phyloP scores from a whole-genome alignment of 2,113 vertebrate genomes.

The Chaetura pelagica region DNA sequence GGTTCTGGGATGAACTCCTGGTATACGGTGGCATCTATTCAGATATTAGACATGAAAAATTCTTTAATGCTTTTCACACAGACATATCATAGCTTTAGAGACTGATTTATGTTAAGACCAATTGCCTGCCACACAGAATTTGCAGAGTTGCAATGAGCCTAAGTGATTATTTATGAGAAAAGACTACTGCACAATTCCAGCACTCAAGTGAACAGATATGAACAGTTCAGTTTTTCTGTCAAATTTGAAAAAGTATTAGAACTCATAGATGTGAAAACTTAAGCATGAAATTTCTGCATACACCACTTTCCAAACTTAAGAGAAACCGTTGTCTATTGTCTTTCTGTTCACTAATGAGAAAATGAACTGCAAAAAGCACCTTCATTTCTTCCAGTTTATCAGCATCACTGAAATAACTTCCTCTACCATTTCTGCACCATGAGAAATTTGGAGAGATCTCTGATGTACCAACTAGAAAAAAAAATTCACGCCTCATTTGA shows the following conservation, averaged over 20 bases:
- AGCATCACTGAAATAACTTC: background rate
- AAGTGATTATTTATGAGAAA: background rate
- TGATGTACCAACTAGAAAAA: background rate
- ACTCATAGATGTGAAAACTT: background rate
- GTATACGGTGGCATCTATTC: constrained; percentile 85
- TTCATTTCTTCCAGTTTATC: background rate
- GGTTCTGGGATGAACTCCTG: constrained; percentile 91
- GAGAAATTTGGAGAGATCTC: background rate
- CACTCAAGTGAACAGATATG: background rate
- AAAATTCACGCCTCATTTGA: background rate
- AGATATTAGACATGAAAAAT: background rate
- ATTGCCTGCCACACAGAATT: background rate
- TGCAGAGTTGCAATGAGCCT: background rate
- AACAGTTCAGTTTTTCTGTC: background rate
- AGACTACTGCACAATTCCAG: background rate
- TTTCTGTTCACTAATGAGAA: background rate
- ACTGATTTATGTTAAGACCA: background rate
- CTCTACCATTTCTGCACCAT: background rate
- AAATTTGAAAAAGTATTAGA: background rate
- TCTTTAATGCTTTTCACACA: background rate
- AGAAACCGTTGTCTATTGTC: background rate
- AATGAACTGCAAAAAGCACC: background rate
- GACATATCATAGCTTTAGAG: background rate
- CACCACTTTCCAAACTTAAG: background rate
- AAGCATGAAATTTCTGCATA: background rate